Evolutionary conservation across 1,140 invertebrate species (phyloP).

Genomic region (Bombus picipes): DNA sequence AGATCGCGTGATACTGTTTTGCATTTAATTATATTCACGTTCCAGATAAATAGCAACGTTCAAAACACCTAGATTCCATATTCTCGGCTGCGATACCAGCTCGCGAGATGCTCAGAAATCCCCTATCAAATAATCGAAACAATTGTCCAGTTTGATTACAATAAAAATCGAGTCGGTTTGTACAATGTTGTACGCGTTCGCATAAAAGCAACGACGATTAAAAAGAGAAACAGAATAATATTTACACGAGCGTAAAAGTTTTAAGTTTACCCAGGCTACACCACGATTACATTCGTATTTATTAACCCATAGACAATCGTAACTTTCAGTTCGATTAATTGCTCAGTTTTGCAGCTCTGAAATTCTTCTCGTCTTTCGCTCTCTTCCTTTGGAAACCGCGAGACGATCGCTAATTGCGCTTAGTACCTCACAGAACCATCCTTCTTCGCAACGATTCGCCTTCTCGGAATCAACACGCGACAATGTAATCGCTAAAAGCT

Average conservation of each 20-base stretch:
- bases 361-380: not conserved
- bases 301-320: not conserved
- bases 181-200: not conserved
- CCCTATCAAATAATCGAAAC: not conserved
- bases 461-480: not conserved
- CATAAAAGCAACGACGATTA: not conserved
- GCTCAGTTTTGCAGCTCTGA: not conserved
- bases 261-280: not conserved
- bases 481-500: conserved; percentile 46
- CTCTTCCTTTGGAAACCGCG: not conserved
- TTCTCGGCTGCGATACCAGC: not conserved
- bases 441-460: not conserved
- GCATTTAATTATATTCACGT: conserved; percentile 44
- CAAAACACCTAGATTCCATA: conserved; percentile 1
- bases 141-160: not conserved
- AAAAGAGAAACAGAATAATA: not conserved
- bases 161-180: not conserved
- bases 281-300: not conserved
- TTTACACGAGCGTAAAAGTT: not conserved
- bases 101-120: not conserved
- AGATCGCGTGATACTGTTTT: conserved; percentile 39
- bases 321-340: conserved; percentile 15
- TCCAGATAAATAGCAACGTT: not conserved
- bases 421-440: not conserved
- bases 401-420: conserved; percentile 2